Evolutionary conservation across 2,797 vertebrate genomes (phyloP), one percentile per base, ranked within the genome.

Genomic region (Peromyscus aztecus): DNA sequence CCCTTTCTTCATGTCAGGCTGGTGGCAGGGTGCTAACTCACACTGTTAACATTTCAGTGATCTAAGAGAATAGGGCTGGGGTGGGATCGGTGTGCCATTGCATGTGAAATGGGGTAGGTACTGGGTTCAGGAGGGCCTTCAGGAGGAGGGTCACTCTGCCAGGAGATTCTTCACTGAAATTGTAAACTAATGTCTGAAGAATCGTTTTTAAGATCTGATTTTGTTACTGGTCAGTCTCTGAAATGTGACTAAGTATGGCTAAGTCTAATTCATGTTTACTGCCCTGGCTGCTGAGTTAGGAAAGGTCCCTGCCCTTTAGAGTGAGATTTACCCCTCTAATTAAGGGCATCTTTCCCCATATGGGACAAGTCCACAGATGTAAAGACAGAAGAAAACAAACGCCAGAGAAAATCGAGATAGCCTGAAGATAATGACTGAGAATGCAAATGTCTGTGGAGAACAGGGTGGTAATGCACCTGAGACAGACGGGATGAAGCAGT

Each of bases 81-180:
- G 59, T 80, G 5, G 40, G 63, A 34, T 17, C 27, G n/a, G 2
- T 69, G 4, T 55, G 1, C 80, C 7, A 34, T 19, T 76, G 21
- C 63, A 27, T n/a, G 3, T 37, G 11, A 77, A 34, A 9, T 34
- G 24, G 59, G 40, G 29, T 37, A n/a, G 23, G 21, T 52, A 6
- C 82, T 40, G 27, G 27, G 6, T 4, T 86, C 46, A 29, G 81
- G 8, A 75, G 46, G 14, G 37, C 73, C 73, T 80, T 85, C 1
- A 34, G 61, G 31, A 93, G 19, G 52, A 46, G 82, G n/a, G 75
- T 67, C 78, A 19, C 69, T 69, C 27, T 90, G 23, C 81, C 63
- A 91, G n/a, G 90, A 89, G 27, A 69, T 93, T 96, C 78, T 83
- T 77, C 59, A 67, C 8, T 94, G n/a, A 87, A 75, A 84, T 85